Evolutionary conservation across 2,113 vertebrate species (phyloP).

Genomic region (Sylvietta virens): DNA sequence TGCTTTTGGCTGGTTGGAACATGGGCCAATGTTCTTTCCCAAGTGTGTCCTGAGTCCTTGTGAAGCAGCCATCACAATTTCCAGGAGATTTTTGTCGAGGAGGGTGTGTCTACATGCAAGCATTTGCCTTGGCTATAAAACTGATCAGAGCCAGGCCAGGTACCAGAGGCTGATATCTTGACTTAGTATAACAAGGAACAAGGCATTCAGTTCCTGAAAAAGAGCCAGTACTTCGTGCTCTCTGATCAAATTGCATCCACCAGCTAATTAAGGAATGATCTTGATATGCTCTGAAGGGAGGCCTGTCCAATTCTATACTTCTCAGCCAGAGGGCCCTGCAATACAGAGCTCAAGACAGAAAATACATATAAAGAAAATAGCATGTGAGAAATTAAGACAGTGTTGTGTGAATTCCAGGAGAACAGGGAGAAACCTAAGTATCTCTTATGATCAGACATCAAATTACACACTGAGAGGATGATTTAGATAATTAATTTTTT

Average conservation of each 20-base stretch:
- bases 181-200: not conserved
- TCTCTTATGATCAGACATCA: not conserved
- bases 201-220: not conserved
- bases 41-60: not conserved
- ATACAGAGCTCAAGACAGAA: not conserved
- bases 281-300: not conserved
- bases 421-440: not conserved
- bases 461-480: not conserved
- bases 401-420: not conserved
- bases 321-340: constrained; percentile 34
- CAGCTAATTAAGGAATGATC: constrained; percentile 24
- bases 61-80: not conserved
- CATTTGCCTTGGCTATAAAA: not conserved
- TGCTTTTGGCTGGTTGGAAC: not conserved
- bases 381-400: not conserved
- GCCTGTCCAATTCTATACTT: not conserved
- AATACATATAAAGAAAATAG: not conserved
- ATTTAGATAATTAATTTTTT: not conserved
- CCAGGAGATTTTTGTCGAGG: not conserved
- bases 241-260: not conserved
- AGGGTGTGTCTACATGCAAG: not conserved
- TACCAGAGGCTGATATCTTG: not conserved
- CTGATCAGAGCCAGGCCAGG: not conserved
- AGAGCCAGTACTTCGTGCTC: not conserved
- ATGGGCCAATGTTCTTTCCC: not conserved